A percentile compares a stretch with the other conserved stretches of the same genome.
phyloP scores from a whole-genome alignment of 53 echinoderm and acorn worm genomes.

The Astropecten irregularis region DNA sequence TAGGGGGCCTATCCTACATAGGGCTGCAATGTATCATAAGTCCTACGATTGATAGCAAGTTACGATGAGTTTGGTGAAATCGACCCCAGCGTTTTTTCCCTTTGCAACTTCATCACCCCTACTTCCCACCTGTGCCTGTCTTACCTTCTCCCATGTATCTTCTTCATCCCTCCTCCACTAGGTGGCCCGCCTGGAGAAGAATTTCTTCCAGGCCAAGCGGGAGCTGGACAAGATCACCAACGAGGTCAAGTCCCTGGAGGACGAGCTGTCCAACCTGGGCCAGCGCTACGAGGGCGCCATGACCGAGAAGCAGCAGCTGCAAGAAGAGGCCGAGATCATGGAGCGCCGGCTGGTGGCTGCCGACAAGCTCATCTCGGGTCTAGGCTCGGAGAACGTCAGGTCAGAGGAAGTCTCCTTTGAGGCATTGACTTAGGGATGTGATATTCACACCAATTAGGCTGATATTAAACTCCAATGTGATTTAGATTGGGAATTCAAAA shows the following conservation, averaged over 20 bases:
- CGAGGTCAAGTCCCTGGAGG: constrained; percentile 84
- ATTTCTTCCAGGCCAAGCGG: constrained; percentile 97
- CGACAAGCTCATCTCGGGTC: constrained; percentile 98
- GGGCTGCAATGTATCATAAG: too few relatives aligned
- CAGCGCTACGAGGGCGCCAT: constrained; percentile 93
- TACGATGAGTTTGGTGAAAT: too few relatives aligned
- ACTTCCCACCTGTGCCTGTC: background rate
- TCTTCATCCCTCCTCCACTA: too few relatives aligned
- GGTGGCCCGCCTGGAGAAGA: constrained; percentile 96
- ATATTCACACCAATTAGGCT: too few relatives aligned
- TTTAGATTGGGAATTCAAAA: too few relatives aligned
- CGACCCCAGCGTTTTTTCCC: too few relatives aligned
- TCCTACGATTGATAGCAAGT: too few relatives aligned
- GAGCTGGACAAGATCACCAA: constrained; percentile 92
- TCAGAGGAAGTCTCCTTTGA: constrained; percentile 34
- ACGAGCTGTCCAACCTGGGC: constrained; percentile 80
- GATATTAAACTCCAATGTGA: too few relatives aligned
- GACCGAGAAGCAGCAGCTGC: constrained; percentile 86
- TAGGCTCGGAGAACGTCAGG: constrained; percentile 97
- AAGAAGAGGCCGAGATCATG: constrained; percentile 99
- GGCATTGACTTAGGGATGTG: background rate
- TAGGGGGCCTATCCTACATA: too few relatives aligned
- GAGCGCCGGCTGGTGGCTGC: constrained; percentile 94
- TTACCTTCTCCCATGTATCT: background rate
- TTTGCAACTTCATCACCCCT: too few relatives aligned